phyloP scores from a whole-genome alignment of 2,113 vertebrate genomes.

The Hucho hucho region DNA sequence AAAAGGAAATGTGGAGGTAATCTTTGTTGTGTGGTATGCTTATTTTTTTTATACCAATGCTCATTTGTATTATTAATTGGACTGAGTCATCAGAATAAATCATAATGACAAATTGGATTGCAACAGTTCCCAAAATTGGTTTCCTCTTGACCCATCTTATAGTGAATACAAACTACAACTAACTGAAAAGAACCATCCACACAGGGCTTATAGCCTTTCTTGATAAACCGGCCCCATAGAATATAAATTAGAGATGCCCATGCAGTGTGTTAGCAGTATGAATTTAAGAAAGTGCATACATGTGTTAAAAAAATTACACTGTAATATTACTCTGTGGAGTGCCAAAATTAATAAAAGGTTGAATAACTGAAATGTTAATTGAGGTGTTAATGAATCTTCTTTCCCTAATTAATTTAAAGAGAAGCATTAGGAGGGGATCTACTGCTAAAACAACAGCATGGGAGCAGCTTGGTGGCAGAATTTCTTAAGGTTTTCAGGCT shows the following conservation, averaged over 20 bases:
- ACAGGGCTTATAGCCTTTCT: not conserved
- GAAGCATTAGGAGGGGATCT: constrained; percentile 37
- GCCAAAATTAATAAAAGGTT: constrained; percentile 28
- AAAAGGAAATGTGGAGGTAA: not conserved
- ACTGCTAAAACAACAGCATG: not conserved
- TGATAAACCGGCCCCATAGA: no score
- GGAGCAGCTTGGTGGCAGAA: constrained; percentile 32
- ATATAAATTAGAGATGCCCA: no score
- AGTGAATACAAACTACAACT: no score
- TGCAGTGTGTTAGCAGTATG: no score
- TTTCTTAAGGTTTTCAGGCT: constrained; percentile 46
- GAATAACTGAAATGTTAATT: constrained; percentile 47
- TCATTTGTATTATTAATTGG: constrained; percentile 35
- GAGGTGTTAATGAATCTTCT: constrained; percentile 52
- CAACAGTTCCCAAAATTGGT: not conserved
- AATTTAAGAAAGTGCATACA: not conserved
- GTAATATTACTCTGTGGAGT: constrained; percentile 26
- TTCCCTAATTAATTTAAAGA: constrained; percentile 46
- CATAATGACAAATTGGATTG: constrained; percentile 30
- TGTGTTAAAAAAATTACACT: constrained; percentile 15
- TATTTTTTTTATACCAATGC: constrained; percentile 20
- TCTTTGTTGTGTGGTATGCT: constrained; percentile 18
- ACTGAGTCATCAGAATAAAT: constrained; percentile 18
- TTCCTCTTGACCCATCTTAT: not conserved
- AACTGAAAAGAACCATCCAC: no score